Evolutionary conservation across 1,140 invertebrate genomes (phyloP), one percentile per base, ranked within the genome.

Genomic region (Pissodes strobi): DNA sequence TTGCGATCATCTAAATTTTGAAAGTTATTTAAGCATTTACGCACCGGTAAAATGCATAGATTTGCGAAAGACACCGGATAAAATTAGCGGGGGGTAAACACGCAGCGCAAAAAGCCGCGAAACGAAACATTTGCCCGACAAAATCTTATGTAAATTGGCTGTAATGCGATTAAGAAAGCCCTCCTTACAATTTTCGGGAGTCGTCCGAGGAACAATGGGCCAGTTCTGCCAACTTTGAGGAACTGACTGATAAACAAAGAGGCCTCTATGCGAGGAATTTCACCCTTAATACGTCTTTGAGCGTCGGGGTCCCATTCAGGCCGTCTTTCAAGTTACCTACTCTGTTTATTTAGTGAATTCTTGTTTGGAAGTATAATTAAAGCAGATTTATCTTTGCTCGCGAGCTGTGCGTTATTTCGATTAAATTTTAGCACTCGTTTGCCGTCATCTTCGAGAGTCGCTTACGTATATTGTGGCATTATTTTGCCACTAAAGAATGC

Each of bases 201-300:
- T 53, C 30, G 30, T 30, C 30, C 34, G 19, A 41, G 37, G 52
- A 56, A 56, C 52, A 56, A 56, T 56, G 52, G 38, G 38, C 52
- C 52, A 56, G 52, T 39, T 56, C 19, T 39, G 52, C 17, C 37
- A 56, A 56, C 52, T 56, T 56, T 52, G 52, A 52, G 48, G 15
- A 25, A 27, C 27, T 52, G 23, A 52, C 48, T 52, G 48, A 56
- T 23, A 41, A 56, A 56, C 52, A 56, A 56, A 56, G 52, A 23
- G 19, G 12, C 52, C 12, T 39, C 34, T 56, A 22, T 56, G 34
- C 17, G 52, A 41, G 37, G 52, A 56, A 41, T 56, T 56, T 41
- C 52, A 56, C 52, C 52, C 52, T 39, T 39, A 53, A 53, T 53
- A 30, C 51, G 51, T 53, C 51, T 53, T 53, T 49, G 46, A 49